Conservation (phyloP, 2,888 invertebrate species). For the Protonemura montana region DNA sequence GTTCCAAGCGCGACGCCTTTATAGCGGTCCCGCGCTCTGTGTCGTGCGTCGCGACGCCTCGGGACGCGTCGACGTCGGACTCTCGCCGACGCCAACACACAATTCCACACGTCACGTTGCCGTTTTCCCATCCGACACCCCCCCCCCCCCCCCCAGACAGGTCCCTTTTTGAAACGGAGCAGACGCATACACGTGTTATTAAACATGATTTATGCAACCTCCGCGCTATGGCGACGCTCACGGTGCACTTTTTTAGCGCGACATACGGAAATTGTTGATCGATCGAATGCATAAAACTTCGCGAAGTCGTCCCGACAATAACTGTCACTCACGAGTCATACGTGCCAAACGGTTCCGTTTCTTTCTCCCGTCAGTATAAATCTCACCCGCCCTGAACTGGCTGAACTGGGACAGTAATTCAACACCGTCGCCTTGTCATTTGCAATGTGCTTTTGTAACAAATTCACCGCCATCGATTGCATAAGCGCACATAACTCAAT, state of each 20-base stretch:
- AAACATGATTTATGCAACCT: no score
- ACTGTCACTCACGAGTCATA: neutral
- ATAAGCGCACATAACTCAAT: neutral
- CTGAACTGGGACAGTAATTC: neutral
- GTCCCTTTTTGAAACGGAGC: no score
- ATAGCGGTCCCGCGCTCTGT: no score
- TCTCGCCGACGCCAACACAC: no score
- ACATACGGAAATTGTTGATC: neutral
- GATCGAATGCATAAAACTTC: neutral
- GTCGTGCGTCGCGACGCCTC: no score
- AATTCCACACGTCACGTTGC: no score
- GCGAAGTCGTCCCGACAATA: neutral
- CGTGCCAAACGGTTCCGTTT: neutral
- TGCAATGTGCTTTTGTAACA: neutral
- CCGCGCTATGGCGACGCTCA: neutral
- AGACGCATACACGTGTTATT: no score
- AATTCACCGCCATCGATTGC: no score
- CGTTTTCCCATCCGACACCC: no score
- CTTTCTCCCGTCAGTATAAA: neutral
- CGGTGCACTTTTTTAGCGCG: neutral
- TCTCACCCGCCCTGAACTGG: neutral
- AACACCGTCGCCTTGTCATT: neutral
- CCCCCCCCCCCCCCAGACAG: no score
- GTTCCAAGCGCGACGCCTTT: no score
- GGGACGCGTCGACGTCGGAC: no score